phyloP scores from a whole-genome alignment of 1,140 invertebrate genomes.

The Latrodectus geometricus region DNA sequence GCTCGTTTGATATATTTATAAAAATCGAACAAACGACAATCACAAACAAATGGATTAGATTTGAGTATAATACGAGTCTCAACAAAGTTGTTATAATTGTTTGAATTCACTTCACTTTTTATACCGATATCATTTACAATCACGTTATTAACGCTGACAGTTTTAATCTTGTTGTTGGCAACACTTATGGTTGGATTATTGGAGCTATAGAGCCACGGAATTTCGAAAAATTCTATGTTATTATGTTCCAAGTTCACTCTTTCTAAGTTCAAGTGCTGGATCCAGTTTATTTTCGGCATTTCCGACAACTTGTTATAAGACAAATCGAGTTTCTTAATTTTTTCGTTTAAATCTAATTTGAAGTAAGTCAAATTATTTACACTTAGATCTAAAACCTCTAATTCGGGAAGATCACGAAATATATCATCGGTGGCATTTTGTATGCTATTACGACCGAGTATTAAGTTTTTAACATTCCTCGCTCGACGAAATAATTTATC shows the following conservation, averaged over 20 bases:
- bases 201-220: conserved; percentile 60
- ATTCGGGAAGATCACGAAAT: conserved; percentile 50
- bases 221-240: conserved; percentile 53
- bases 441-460: conserved; percentile 60
- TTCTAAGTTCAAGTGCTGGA: conserved; percentile 54
- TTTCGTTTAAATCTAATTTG: conserved; percentile 25
- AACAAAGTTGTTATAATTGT: conserved; percentile 30
- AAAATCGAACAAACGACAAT: conserved; percentile 71
- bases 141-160: conserved; percentile 50
- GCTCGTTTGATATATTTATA: conserved; percentile 26
- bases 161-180: conserved; percentile 58
- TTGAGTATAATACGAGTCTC: conserved; percentile 66
- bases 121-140: conserved; percentile 9
- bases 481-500: conserved; percentile 50
- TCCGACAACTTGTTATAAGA: conserved; percentile 45
- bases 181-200: conserved; percentile 59
- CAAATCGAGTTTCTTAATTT: conserved; percentile 41
- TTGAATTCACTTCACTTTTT: not conserved
- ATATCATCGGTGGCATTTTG: conserved; percentile 36
- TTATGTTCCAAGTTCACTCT: conserved; percentile 63
- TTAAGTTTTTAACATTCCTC: conserved; percentile 58
- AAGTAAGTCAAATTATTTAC: conserved; percentile 59
- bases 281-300: conserved; percentile 62
- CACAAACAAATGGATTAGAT: conserved; percentile 77
- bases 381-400: conserved; percentile 62